Conservation (phyloP, 2,113 vertebrate species). For the Bubo blakistoni region DNA sequence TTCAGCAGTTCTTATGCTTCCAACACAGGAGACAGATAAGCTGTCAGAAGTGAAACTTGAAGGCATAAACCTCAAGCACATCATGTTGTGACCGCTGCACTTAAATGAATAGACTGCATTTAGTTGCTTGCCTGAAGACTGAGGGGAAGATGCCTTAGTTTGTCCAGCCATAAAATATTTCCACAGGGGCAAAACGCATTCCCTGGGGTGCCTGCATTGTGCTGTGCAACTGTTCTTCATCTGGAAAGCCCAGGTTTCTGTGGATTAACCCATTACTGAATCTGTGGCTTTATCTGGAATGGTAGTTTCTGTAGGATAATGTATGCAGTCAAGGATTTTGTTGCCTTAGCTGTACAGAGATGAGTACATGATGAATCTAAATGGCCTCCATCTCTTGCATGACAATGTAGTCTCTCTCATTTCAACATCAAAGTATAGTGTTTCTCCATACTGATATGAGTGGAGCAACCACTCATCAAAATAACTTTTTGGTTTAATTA, state of each 20-base stretch:
- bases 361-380: background rate
- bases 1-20: background rate
- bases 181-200: background rate
- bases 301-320: background rate
- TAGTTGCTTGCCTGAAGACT: background rate
- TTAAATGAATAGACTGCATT: background rate
- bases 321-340: background rate
- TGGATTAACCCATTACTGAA: background rate
- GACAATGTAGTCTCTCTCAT: background rate
- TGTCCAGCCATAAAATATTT: background rate
- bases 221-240: background rate
- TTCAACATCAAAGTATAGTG: background rate
- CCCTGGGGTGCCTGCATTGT: background rate
- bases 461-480: background rate
- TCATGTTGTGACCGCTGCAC: background rate
- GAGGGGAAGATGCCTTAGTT: background rate
- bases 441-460: background rate
- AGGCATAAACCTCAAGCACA: background rate
- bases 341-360: background rate
- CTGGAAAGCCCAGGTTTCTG: background rate
- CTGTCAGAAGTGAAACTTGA: background rate
- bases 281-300: background rate
- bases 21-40: background rate
- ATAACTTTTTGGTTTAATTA: background rate
- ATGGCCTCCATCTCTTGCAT: background rate